These are phyloP conservation scores for Tadarida brasiliensis DNA, from an alignment of 2,797 vertebrate genomes.

Conservation along the genomic window DNA sequence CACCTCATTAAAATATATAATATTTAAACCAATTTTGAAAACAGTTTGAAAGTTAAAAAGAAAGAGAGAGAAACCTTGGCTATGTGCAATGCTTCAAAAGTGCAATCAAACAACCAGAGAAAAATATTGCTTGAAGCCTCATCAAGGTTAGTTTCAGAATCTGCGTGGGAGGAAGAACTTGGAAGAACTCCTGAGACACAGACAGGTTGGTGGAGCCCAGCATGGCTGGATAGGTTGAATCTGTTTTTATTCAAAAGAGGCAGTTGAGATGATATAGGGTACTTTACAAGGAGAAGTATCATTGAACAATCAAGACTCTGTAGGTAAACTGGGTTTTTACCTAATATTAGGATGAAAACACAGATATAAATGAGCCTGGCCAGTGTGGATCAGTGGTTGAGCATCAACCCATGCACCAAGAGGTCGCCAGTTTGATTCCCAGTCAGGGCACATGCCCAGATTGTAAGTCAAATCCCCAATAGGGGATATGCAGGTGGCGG, in stretches of 20 bases:
- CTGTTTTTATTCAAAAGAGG: background rate
- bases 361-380: background rate
- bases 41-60: slow-evolving; percentile 55
- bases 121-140: background rate
- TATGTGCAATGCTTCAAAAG: slow-evolving; percentile 42
- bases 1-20: background rate
- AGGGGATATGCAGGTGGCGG: no score
- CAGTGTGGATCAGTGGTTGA: no score
- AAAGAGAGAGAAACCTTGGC: background rate
- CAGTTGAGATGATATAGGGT: background rate
- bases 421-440: no score
- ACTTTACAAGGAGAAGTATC: background rate
- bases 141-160: slow-evolving; percentile 42
- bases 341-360: slow-evolving; percentile 7
- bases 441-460: no score
- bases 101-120: background rate
- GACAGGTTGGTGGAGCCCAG: background rate
- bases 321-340: slow-evolving; percentile 1
- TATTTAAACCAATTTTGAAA: slow-evolving; percentile 36
- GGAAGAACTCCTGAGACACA: background rate
- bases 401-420: no score
- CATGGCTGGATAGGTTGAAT: background rate
- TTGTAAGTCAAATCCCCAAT: no score
- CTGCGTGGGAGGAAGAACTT: background rate
- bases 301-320: slow-evolving; percentile 17